Base-by-base conservation (phyloP, 2,797 vertebrate genomes). In the Champsocephalus gunnari region DNA sequence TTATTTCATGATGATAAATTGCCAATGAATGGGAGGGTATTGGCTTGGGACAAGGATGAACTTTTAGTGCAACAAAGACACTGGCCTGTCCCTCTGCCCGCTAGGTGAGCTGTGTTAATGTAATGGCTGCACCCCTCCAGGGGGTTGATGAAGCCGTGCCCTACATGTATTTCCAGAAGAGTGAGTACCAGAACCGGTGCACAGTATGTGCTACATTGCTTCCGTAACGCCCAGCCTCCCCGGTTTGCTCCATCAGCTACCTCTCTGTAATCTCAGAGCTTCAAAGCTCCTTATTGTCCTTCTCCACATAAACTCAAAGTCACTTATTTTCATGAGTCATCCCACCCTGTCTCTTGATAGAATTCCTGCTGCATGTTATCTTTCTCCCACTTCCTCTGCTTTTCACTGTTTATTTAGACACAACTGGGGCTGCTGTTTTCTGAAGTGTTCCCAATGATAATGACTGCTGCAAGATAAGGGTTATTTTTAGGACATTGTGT, bases 401-500 rank as follows among this genome's bases (percentile, higher is more conserved):
- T 85, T 88, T 86, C 69, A 45, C 82, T 88, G 83, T 90, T 93
- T 93, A 92, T 92, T 93, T 92, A 88, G 89, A 88, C 91, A 87
- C 88, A 89, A 91, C 80, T 82, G 77, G 81, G 81, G 88, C 89
- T 88, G 90, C 89, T 90, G 87, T 92, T 93, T 92, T 94, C 88
- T 91, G 88, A 93, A 93, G 89, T 90, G 88, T 86, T 92, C 89
- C 91, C 90, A 78, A 89, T 88, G 90, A 92, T 93, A 94, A 94
- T 89, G 90, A 92, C 91, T 90, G 89, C 90, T 89, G 85, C 89
- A 82, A 92, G 94, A 92, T 93, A 87, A 90, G 80, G 84, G 88
- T 89, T 93, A 94, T 95, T 94, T 95, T 94, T 93, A 93, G 91
- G 92, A 89, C 74, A 78, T 75, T 87, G 86, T 92, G 87, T 92